Evolutionary conservation across 2,888 invertebrate genomes (phyloP).

Genomic region (Tetragonisca angustula): DNA sequence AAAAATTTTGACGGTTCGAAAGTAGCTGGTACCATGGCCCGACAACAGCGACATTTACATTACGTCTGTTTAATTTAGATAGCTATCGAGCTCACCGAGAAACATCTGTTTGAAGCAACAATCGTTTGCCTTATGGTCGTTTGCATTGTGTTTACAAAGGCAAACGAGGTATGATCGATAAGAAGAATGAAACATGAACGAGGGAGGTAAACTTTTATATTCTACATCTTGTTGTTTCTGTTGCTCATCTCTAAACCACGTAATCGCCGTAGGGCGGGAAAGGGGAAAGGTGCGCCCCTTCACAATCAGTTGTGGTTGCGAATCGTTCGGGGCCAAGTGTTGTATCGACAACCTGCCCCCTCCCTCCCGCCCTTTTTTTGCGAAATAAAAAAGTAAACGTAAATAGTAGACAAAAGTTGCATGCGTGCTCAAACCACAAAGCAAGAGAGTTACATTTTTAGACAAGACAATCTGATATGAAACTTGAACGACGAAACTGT

Average conservation of each 20-base stretch:
- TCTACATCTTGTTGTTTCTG: conserved; percentile 9
- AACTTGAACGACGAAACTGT: no score
- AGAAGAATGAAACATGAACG: background rate
- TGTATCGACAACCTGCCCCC: conserved; percentile 52
- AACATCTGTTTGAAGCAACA: background rate
- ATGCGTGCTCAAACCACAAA: background rate
- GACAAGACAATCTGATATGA: no score
- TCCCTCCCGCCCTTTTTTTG: conserved; percentile 8
- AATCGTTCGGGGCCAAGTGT: conserved; percentile 34
- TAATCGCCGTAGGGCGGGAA: conserved; percentile 25
- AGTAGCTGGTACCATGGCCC: background rate
- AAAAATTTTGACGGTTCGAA: background rate
- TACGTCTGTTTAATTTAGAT: background rate
- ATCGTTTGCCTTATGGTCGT: background rate
- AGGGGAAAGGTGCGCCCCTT: conserved; percentile 20
- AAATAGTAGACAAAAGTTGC: conserved; percentile 18
- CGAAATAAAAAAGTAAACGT: background rate
- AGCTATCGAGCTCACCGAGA: background rate
- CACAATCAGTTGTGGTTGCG: conserved; percentile 56
- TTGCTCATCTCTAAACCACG: conserved; percentile 16
- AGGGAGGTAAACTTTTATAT: background rate
- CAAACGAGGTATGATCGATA: background rate
- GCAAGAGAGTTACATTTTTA: background rate
- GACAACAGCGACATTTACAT: background rate
- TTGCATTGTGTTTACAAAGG: background rate